Evolutionary conservation across 2,797 vertebrate species (phyloP).

Genomic region (Ptychobarbus kaznakovi): DNA sequence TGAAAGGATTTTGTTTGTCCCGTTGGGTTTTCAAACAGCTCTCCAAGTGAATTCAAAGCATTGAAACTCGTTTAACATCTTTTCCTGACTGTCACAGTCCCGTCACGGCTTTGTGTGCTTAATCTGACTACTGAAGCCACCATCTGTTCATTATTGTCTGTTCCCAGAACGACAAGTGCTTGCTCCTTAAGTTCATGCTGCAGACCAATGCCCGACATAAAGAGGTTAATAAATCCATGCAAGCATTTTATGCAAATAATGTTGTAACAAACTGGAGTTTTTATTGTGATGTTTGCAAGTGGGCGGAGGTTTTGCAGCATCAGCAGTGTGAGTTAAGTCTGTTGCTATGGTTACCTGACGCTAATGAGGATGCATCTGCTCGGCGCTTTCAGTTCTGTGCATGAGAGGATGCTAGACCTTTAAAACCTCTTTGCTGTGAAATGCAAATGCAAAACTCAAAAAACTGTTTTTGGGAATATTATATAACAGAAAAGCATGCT

Average conservation of each 20-base stretch:
- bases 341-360: conserved; percentile 76
- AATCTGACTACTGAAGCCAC: conserved; percentile 73
- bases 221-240: conserved; percentile 24
- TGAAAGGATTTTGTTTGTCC: background rate
- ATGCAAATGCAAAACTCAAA: conserved; percentile 5
- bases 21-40: background rate
- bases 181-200: conserved; percentile 39
- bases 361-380: conserved; percentile 35
- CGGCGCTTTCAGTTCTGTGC: background rate
- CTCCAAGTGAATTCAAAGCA: conserved; percentile 24
- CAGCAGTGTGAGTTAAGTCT: conserved; percentile 51
- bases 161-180: conserved; percentile 31
- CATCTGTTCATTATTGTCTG: conserved; percentile 70
- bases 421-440: conserved; percentile 7
- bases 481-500: background rate
- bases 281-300: conserved; percentile 15
- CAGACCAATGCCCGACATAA: conserved; percentile 37
- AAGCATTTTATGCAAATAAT: conserved; percentile 31
- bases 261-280: conserved; percentile 21
- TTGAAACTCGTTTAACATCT: conserved; percentile 36
- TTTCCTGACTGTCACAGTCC: conserved; percentile 60
- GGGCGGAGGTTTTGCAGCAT: conserved; percentile 35
- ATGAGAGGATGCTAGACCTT: conserved; percentile 10
- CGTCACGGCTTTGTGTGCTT: conserved; percentile 75
- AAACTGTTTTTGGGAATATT: background rate